These are phyloP conservation scores for Micropoecilia bifurca DNA, from an alignment of 2,797 vertebrate species.

Conservation along the genomic window DNA sequence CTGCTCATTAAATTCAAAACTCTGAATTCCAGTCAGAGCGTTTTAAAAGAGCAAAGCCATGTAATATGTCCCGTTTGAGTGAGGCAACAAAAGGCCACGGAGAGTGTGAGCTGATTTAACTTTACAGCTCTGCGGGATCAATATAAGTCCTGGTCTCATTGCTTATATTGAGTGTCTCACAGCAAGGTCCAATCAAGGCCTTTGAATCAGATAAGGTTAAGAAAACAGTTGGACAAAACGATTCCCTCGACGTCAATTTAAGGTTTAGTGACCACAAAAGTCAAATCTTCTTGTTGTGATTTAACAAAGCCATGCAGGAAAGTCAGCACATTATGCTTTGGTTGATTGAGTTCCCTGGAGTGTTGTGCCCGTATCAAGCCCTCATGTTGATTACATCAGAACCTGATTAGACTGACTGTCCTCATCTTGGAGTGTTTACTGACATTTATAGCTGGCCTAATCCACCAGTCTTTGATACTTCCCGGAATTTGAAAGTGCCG, in stretches of 20 bases:
- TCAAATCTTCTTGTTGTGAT: constrained; percentile 43
- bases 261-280: constrained; percentile 48
- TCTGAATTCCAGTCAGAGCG: constrained; percentile 12
- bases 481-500: constrained; percentile 63
- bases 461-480: constrained; percentile 58
- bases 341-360: constrained; percentile 52
- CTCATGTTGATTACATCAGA: constrained; percentile 67
- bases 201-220: constrained; percentile 47
- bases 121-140: constrained; percentile 52
- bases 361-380: constrained; percentile 48
- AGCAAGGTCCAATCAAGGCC: constrained; percentile 41
- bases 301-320: constrained; percentile 31
- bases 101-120: constrained; percentile 33
- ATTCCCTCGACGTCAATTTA: constrained; percentile 42
- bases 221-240: constrained; percentile 28
- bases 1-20: constrained; percentile 41
- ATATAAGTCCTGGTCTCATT: constrained; percentile 30
- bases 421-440: constrained; percentile 65
- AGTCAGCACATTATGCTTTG: constrained; percentile 28
- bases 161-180: constrained; percentile 34
- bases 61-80: constrained; percentile 40
- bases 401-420: constrained; percentile 58
- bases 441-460: constrained; percentile 54
- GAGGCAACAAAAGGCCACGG: constrained; percentile 42
- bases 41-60: constrained; percentile 30